These are phyloP conservation scores for Bufotes viridis DNA, from an alignment of 2,797 vertebrate species.

Conservation along the genomic window DNA sequence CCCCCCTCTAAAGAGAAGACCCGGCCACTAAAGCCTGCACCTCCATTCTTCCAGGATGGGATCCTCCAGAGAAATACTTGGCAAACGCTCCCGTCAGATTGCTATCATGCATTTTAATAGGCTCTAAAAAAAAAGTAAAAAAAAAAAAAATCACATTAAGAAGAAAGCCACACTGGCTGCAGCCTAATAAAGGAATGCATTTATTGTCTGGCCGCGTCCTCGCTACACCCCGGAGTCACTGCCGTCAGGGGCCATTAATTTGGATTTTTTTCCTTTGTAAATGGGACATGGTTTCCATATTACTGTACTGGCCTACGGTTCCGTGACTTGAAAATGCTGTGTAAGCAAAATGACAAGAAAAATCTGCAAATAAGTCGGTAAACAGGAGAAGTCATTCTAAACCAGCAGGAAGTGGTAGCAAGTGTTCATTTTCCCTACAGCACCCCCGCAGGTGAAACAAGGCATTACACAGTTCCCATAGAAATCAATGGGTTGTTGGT, in stretches of 20 bases:
- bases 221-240: neutral
- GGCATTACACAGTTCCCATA: neutral
- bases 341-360: neutral
- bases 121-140: conserved; percentile 38
- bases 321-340: too few relatives aligned
- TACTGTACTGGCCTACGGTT: neutral
- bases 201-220: neutral
- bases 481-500: neutral
- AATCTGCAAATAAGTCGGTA: neutral
- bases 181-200: conserved; percentile 4
- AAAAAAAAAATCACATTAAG: conserved; percentile 33
- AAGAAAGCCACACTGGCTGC: conserved; percentile 18
- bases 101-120: conserved; percentile 41
- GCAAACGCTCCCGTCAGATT: conserved; percentile 12
- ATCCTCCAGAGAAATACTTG: conserved; percentile 13
- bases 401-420: neutral
- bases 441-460: neutral
- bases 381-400: neutral
- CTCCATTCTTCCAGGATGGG: neutral
- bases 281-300: neutral
- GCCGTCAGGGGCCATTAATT: conserved; percentile 8
- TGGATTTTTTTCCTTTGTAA: neutral
- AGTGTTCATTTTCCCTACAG: neutral
- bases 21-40: too few relatives aligned
- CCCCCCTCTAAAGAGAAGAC: neutral